Percentiles rank a stretch among this genome's conserved stretches.
Evolutionary conservation across 64 coral and sea anemone species (phyloP).

Genomic region (Cladopsammia gracilis): DNA sequence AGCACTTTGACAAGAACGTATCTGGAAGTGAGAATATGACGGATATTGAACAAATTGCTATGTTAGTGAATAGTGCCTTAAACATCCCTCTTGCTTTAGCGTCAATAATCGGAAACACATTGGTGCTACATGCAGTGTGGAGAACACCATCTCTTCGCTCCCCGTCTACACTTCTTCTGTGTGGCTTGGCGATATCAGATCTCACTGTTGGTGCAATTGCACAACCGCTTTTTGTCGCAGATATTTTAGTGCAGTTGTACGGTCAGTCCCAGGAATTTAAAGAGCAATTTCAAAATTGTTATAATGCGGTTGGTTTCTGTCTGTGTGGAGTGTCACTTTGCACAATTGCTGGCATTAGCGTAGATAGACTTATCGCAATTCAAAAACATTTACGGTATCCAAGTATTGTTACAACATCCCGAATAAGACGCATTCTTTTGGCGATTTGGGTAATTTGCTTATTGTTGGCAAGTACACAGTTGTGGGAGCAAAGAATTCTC

Average conservation of each 20-base stretch:
- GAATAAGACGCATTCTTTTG: background rate
- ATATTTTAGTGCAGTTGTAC: background rate
- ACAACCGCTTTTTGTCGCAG: constrained; percentile 3
- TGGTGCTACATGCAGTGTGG: constrained; percentile 2
- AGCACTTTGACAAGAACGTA: too few relatives aligned
- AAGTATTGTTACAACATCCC: background rate
- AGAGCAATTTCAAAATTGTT: background rate
- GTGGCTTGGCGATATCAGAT: constrained; percentile 6
- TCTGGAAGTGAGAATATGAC: background rate
- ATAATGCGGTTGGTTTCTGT: background rate
- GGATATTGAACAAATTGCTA: background rate
- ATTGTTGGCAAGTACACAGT: background rate
- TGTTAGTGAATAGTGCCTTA: background rate
- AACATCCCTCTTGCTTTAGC: constrained; percentile 1
- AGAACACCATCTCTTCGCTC: constrained; percentile 14
- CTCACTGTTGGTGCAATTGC: background rate
- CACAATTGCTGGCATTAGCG: constrained; percentile 1
- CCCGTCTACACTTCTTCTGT: background rate
- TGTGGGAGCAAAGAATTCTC: background rate
- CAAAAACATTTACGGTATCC: background rate
- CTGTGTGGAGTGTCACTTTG: constrained; percentile 19
- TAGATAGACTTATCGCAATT: constrained; percentile 19
- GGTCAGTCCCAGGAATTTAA: background rate
- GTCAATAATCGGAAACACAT: background rate
- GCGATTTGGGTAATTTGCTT: constrained; percentile 4